phyloP scores from a whole-genome alignment of 2,797 vertebrate species.

The Micromesistius poutassou region DNA sequence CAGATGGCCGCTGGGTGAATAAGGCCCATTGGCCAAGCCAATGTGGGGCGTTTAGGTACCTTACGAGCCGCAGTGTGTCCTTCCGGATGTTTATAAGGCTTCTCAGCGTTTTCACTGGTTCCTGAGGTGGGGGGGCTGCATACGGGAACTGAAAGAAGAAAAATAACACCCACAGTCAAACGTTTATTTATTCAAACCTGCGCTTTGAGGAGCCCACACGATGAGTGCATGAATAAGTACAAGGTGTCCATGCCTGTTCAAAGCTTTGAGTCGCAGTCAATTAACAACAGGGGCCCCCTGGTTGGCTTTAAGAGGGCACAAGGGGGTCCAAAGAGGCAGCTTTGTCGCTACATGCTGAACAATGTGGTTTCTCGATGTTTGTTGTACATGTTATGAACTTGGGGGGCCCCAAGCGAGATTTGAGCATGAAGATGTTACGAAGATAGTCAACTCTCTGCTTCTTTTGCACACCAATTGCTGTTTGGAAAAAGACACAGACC shows the following conservation, averaged over 20 bases:
- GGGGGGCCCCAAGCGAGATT: neutral
- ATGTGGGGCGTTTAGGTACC: slow-evolving; percentile 67
- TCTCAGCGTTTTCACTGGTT: slow-evolving; percentile 95
- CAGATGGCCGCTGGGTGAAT: neutral
- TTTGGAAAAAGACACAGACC: neutral
- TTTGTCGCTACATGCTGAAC: neutral
- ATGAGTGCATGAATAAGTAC: neutral
- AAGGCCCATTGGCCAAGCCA: neutral
- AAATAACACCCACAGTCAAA: neutral
- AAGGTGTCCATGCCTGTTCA: neutral
- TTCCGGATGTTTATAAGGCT: slow-evolving; percentile 98
- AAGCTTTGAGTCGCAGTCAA: neutral
- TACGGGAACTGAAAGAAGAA: slow-evolving; percentile 86
- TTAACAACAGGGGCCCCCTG: neutral
- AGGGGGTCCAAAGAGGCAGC: neutral
- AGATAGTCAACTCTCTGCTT: neutral
- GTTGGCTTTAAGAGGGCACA: neutral
- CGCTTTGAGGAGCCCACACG: neutral
- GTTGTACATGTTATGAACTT: neutral
- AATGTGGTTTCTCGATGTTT: neutral
- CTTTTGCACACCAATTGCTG: neutral
- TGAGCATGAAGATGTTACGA: neutral
- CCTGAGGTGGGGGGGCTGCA: slow-evolving; percentile 92
- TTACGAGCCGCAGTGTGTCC: slow-evolving; percentile 92
- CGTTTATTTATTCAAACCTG: neutral